These are phyloP conservation scores for Aix galericulata DNA, from an alignment of 2,113 vertebrate species.

Conservation along the genomic window DNA sequence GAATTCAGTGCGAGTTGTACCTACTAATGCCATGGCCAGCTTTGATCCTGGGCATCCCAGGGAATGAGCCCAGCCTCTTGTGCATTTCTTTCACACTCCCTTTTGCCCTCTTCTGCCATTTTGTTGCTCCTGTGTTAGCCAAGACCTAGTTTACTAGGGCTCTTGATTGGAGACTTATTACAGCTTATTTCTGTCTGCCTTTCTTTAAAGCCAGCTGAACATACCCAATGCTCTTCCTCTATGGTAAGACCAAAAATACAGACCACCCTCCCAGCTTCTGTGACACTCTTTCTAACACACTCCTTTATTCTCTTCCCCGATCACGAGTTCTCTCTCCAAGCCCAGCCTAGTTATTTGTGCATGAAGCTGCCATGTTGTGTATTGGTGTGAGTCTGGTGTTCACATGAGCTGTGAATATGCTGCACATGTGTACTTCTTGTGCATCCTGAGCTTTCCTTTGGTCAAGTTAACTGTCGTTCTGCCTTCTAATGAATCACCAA, in stretches of 20 bases:
- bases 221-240: slow-evolving; percentile 95
- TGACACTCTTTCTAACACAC: slow-evolving; percentile 73
- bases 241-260: slow-evolving; percentile 96
- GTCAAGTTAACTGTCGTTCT: slow-evolving; percentile 70
- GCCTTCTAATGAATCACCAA: slow-evolving; percentile 68
- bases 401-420: slow-evolving; percentile 73
- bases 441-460: slow-evolving; percentile 73
- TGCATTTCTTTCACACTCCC: slow-evolving; percentile 55
- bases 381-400: slow-evolving; percentile 77
- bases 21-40: background rate
- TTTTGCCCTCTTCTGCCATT: slow-evolving; percentile 72
- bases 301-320: slow-evolving; percentile 64
- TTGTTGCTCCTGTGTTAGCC: slow-evolving; percentile 79
- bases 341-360: slow-evolving; percentile 75
- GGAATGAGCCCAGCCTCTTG: slow-evolving; percentile 47
- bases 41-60: slow-evolving; percentile 31
- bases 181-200: slow-evolving; percentile 98
- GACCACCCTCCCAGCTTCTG: slow-evolving; percentile 77
- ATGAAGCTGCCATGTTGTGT: slow-evolving; percentile 75
- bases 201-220: slow-evolving; percentile 99
- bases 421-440: slow-evolving; percentile 72
- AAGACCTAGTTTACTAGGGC: slow-evolving; percentile 68
- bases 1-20: background rate
- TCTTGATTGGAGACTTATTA: slow-evolving; percentile 82
- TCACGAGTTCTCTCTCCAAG: slow-evolving; percentile 70